phyloP scores from a whole-genome alignment of 2,113 vertebrate genomes.

The Calonectris borealis region DNA sequence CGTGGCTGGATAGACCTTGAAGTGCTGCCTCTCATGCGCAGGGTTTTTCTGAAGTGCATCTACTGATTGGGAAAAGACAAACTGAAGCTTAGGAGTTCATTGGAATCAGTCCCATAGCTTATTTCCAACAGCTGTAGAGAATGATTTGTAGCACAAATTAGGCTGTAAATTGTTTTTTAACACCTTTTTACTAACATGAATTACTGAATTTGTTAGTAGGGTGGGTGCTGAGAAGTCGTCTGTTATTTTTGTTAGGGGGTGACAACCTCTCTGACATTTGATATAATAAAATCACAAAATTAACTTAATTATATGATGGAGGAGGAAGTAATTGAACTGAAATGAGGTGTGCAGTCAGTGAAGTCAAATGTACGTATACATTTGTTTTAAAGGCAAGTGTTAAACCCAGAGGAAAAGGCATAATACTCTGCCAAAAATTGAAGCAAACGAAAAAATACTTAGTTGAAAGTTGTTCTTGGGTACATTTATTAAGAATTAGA shows the following conservation, averaged over 20 bases:
- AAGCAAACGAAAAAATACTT: neutral
- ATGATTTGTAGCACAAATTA: neutral
- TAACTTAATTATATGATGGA: neutral
- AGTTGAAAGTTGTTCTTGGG: neutral
- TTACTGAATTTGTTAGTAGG: neutral
- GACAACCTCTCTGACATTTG: neutral
- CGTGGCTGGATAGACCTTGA: neutral
- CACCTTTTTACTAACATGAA: neutral
- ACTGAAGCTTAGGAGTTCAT: neutral
- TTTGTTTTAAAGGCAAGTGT: neutral
- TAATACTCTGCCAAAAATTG: neutral
- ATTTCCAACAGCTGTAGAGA: neutral
- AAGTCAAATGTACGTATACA: fast-evolving
- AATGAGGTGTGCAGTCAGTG: neutral
- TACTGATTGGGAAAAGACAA: neutral
- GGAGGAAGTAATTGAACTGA: neutral
- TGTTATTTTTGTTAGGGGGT: neutral
- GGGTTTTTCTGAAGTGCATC: no score
- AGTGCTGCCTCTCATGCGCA: neutral
- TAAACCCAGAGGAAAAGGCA: neutral
- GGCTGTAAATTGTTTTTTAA: neutral
- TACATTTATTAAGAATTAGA: neutral
- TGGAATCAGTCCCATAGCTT: neutral
- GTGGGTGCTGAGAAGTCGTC: neutral
- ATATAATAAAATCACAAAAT: neutral